Evolutionary conservation across 1,140 invertebrate species (phyloP).

Genomic region (Solenopsis fugax): DNA sequence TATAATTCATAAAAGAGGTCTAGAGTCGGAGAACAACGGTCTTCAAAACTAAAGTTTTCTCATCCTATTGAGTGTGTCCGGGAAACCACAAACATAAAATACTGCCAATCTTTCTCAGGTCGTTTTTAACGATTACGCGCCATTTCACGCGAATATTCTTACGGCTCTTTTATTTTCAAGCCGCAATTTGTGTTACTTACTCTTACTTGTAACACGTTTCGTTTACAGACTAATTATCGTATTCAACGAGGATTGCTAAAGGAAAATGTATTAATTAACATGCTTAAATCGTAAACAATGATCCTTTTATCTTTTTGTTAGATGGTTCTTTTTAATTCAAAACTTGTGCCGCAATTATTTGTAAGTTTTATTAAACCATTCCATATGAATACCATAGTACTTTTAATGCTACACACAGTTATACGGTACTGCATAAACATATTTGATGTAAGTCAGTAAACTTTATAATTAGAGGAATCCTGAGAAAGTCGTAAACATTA

Average conservation of each 20-base stretch:
- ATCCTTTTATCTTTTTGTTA: background rate
- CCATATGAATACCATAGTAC: no score
- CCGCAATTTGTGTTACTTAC: slow-evolving; percentile 4
- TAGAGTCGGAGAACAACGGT: background rate
- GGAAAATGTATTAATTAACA: background rate
- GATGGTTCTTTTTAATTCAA: background rate
- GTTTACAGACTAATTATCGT: slow-evolving; percentile 5
- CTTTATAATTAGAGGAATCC: background rate
- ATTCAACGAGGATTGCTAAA: background rate
- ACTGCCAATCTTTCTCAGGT: slow-evolving; percentile 45
- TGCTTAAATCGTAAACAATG: background rate
- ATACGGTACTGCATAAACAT: background rate
- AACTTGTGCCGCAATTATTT: background rate
- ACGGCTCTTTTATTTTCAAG: slow-evolving; percentile 56
- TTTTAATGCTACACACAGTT: background rate
- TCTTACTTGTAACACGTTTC: background rate
- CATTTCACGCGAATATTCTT: slow-evolving; percentile 55
- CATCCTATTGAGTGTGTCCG: slow-evolving; percentile 33
- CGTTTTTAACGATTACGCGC: slow-evolving; percentile 52
- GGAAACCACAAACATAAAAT: slow-evolving; percentile 54
- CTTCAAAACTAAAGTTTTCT: slow-evolving; percentile 55
- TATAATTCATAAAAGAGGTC: slow-evolving; percentile 54
- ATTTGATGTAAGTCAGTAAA: background rate
- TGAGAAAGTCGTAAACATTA: background rate
- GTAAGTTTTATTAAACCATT: slow-evolving; percentile 1